Base-by-base conservation (phyloP, 2,113 vertebrate genomes). In the Gobius niger region DNA sequence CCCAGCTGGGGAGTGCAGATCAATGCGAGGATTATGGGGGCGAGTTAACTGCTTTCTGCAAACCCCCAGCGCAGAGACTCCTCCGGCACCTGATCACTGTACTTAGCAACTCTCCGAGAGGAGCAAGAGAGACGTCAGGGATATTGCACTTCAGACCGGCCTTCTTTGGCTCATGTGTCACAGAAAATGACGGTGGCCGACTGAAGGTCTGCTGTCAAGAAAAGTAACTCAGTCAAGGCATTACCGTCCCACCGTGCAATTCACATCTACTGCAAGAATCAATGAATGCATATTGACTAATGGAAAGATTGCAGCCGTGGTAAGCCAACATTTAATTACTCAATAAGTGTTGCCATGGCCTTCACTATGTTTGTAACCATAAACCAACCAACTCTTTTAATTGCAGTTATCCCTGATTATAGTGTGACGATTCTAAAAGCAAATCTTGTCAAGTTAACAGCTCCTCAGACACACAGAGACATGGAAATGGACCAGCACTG, bases 11-110 rank as follows among this genome's bases (percentile, higher is more conserved):
- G 61, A 77, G 49, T 63, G 10, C 62, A 70, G 83, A 91, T 91
- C 89, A 65, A 87, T 86, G 82, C 70, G 67, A 57, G 16, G 81
- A 91, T 83, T 47, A 77, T 34, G 79, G 65, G 56, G 72, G 63
- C 62, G 68, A 63, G 78, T 77, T 82, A 83, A 80, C 56, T 78
- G 54, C 67, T 77, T 63, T 0, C 44, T 61, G 50, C 54, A 65
- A 81, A 16, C 47, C 64, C 24, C 49, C 61, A 10, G 24, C 11
- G 47, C 72, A 49, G 18, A 44, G 68, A 70, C 52, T 65, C 60
- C 63, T 47, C 49, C 67, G 49, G 47, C 61, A 50, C 47, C 71
- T 76, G 53, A 64, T 76, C 65, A 53, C 49, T 12, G 42, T n/a
- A 52, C 44, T 49, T 56, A 63, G 66, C 61, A 56, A 57, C 16